A percentile compares a stretch with the other conserved stretches of the same genome.
These are phyloP conservation scores for Drosophila tanythrix DNA, from an alignment of 2,888 invertebrate genomes.

Conservation along the genomic window DNA sequence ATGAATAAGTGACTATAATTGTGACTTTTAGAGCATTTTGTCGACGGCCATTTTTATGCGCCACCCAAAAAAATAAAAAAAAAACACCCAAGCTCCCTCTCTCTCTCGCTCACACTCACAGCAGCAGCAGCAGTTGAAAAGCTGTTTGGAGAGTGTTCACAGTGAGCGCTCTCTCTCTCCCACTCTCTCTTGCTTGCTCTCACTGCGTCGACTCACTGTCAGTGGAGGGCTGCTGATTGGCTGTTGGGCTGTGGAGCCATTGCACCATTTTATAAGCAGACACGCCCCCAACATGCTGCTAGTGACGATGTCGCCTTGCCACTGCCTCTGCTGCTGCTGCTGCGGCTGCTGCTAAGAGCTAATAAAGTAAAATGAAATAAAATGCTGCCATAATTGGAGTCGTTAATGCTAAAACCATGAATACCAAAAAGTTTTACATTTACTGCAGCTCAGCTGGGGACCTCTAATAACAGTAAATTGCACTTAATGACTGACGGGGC, in stretches of 20 bases:
- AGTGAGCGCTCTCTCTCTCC: conserved; percentile 6
- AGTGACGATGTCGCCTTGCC: conserved; percentile 1
- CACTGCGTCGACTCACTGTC: conserved; percentile 40
- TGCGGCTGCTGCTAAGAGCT: conserved; percentile 53
- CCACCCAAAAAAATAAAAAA: conserved; percentile 5
- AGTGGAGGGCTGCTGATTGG: conserved; percentile 51
- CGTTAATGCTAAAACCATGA: conserved; percentile 78
- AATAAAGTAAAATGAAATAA: conserved; percentile 73
- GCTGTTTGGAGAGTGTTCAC: conserved; percentile 31
- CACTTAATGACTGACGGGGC: conserved; percentile 4
- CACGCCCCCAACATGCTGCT: conserved; percentile 57
- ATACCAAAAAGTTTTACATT: conserved; percentile 70
- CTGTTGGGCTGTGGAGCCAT: conserved; percentile 51
- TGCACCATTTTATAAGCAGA: conserved; percentile 54
- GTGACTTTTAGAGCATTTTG: conserved; percentile 68
- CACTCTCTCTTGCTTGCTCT: conserved; percentile 20
- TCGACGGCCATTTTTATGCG: conserved; percentile 58
- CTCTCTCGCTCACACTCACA: not conserved
- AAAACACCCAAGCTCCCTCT: not conserved
- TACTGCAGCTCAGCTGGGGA: conserved; percentile 55
- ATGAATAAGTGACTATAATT: conserved; percentile 80
- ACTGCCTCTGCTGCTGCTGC: not conserved
- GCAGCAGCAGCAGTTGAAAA: conserved; percentile 29
- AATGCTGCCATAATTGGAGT: conserved; percentile 75
- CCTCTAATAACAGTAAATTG: conserved; percentile 49